Percentiles rank a stretch among this genome's conserved stretches.
Evolutionary conservation across 1,140 invertebrate genomes (phyloP).

Genomic region (Heliconius himera): DNA sequence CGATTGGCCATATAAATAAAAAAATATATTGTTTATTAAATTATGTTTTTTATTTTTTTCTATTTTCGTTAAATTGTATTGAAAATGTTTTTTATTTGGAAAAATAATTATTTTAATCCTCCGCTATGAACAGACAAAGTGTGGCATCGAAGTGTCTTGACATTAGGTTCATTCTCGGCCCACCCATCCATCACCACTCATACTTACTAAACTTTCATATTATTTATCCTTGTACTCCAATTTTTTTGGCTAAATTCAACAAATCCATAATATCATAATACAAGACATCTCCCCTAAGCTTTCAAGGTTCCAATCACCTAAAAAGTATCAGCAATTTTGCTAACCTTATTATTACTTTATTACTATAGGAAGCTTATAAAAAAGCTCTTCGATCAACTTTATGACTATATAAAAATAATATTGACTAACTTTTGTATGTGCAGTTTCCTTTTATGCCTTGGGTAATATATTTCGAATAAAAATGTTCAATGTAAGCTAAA

Average conservation of each 20-base stretch:
- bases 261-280: slow-evolving; percentile 3
- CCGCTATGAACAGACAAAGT: too few relatives aligned
- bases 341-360: slow-evolving; percentile 3
- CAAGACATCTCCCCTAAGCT: neutral
- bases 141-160: too few relatives aligned
- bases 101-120: too few relatives aligned
- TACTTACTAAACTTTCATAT: too few relatives aligned
- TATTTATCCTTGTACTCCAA: neutral
- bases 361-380: slow-evolving; percentile 3
- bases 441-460: neutral
- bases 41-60: too few relatives aligned
- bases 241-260: neutral
- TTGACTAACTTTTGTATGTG: neutral
- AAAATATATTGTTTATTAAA: too few relatives aligned
- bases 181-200: too few relatives aligned
- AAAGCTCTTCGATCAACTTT: neutral
- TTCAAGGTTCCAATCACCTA: slow-evolving; percentile 7
- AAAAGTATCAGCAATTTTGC: neutral
- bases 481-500: neutral
- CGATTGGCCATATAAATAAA: too few relatives aligned
- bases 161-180: too few relatives aligned
- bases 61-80: too few relatives aligned
- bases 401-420: slow-evolving; percentile 5
- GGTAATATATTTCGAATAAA: neutral
- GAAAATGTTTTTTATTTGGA: too few relatives aligned